These are phyloP conservation scores for Pandemis corylana DNA, from an alignment of 2,888 invertebrate species.

Conservation along the genomic window DNA sequence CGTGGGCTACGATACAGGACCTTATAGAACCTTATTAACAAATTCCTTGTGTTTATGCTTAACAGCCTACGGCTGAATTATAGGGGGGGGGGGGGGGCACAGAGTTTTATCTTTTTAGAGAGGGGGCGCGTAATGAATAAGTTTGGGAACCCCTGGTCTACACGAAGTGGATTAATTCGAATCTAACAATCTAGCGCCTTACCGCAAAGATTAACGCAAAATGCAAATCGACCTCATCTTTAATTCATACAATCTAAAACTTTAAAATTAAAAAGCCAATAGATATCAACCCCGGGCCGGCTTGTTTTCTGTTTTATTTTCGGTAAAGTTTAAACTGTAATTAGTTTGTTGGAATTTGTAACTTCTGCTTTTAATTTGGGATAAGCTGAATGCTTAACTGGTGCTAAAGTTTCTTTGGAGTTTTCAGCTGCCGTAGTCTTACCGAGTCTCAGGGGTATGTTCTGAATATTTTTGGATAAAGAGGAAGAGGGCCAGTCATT, in stretches of 20 bases:
- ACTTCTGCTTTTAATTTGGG: conserved; percentile 37
- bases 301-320: conserved; percentile 38
- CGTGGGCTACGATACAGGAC: too few species aligned
- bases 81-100: too few species aligned
- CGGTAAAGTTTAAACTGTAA: conserved; percentile 41
- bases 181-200: not conserved
- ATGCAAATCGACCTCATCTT: conserved; percentile 30
- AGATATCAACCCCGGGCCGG: conserved; percentile 16
- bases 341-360: conserved; percentile 40
- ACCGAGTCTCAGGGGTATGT: not conserved
- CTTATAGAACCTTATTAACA: too few species aligned
- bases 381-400: conserved; percentile 37
- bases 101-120: too few species aligned
- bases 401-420: conserved; percentile 11
- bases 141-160: not conserved
- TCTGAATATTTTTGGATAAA: not conserved
- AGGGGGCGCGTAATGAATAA: too few species aligned
- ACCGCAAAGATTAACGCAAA: conserved; percentile 20
- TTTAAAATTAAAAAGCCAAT: conserved; percentile 37
- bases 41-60: too few species aligned
- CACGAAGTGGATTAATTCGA: not conserved
- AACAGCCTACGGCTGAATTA: too few species aligned
- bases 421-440: not conserved
- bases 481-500: not conserved
- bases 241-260: conserved; percentile 32